Percentiles rank a stretch among this genome's conserved stretches.
Evolutionary conservation across 2,797 vertebrate species (phyloP).

Genomic region (Pteropus rufus): DNA sequence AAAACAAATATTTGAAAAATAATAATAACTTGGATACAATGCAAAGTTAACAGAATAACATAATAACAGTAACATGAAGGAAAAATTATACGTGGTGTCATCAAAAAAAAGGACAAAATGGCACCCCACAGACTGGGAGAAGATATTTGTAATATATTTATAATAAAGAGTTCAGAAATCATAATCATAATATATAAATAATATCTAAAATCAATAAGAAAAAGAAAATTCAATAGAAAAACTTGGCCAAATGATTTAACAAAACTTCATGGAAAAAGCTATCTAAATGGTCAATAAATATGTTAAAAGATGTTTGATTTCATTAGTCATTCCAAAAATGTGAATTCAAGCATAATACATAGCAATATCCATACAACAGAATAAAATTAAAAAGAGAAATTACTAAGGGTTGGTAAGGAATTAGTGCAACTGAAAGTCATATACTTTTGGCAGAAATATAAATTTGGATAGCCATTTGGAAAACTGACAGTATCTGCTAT

Average conservation of each 20-base stretch:
- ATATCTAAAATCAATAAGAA: background rate
- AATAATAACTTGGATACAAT: background rate
- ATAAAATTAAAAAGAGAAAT: conserved; percentile 5
- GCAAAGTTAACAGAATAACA: conserved; percentile 10
- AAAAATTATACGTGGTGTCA: background rate
- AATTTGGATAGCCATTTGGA: background rate
- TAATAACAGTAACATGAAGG: background rate
- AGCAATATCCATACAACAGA: background rate
- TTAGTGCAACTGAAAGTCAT: background rate
- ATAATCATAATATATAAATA: background rate
- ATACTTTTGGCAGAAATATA: background rate
- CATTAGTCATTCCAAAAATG: background rate
- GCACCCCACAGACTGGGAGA: background rate
- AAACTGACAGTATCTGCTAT: background rate
- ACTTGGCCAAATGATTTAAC: background rate
- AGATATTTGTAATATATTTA: background rate
- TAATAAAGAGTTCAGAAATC: background rate
- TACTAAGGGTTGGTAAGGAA: background rate
- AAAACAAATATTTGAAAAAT: background rate
- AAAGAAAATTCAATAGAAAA: background rate
- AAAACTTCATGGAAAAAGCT: background rate
- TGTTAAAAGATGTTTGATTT: background rate
- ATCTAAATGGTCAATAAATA: background rate
- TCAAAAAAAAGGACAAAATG: background rate
- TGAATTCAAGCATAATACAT: background rate